Base-by-base conservation (phyloP, 2,888 invertebrate genomes). In the Aphodius sticticus region DNA sequence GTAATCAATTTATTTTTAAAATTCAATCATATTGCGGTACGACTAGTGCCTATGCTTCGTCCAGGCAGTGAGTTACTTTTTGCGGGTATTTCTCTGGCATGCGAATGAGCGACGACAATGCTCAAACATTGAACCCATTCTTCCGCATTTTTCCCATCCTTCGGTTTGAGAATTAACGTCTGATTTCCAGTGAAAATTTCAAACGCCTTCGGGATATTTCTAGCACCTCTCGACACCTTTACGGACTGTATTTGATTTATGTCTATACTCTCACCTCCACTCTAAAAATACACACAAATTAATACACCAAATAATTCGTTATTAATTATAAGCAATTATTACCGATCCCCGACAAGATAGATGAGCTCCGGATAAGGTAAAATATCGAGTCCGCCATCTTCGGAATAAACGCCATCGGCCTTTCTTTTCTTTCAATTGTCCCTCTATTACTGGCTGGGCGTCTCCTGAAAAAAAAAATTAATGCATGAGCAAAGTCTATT, bases 51-150 rank as follows among this genome's bases (percentile, higher is more conserved):
- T 77, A 89, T 87, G 76, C 89, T 89, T 83, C 90, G 85, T 6
- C 90, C 90, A 14, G 90, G 90, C 82, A 90, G 86, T 53, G 90
- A 90, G 84, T 90, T 90, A 84, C 90, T 90, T 84, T 90, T 90
- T 6, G 88, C 89, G 1, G 89, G 89, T 79, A 89, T 76, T 83
- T 92, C 93, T 69, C 92, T 88, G 0, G 94, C 93, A 84, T 96
- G 95, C 0, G 95, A 95, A 88, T 97, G 96, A 0, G 97, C 97
- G 12, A 98, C 96, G 5, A 97, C 97, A 82, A 97, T 96, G 87
- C 96, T 97, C 82, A 98, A 92, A 89, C 96, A 97, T 89, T 98
- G 97, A 74, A 97, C 96, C 97, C 98, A 98, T 89, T 97, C 96
- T 90, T 98, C 97, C 0, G 97, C 97, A 88, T 97, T 96, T 89